A percentile compares a stretch with the other conserved stretches of the same genome.
Evolutionary conservation across 2,113 vertebrate genomes (phyloP).

Genomic region (Lepisosteus oculatus): DNA sequence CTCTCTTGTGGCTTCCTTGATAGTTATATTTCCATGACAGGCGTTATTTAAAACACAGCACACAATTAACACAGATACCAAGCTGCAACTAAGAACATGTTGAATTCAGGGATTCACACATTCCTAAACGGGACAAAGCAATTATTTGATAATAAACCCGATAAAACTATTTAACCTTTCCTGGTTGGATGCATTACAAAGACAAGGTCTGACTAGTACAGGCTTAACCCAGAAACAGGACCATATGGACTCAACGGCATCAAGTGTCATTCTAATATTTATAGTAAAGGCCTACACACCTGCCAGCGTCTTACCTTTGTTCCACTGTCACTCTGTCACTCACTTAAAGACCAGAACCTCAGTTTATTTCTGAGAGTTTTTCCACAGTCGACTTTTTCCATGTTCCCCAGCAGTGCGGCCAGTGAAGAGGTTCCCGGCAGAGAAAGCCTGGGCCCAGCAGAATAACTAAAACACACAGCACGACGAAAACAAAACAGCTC

Average conservation of each 20-base stretch:
- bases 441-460: not conserved
- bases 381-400: constrained; percentile 53
- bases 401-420: constrained; percentile 20
- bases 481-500: not conserved
- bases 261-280: constrained; percentile 49
- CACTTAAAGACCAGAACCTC: constrained; percentile 31
- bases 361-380: constrained; percentile 45
- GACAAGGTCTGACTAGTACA: constrained; percentile 17
- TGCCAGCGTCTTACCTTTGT: constrained; percentile 27
- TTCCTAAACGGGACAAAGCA: too few species aligned
- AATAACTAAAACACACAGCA: not conserved
- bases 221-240: not conserved
- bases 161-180: too few species aligned
- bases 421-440: not conserved
- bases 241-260: constrained; percentile 62
- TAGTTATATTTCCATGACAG: too few species aligned
- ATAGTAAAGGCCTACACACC: constrained; percentile 21
- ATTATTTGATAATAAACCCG: too few species aligned
- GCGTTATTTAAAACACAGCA: too few species aligned
- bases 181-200: not conserved
- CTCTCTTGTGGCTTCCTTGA: too few species aligned
- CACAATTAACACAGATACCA: too few species aligned
- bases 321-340: constrained; percentile 29
- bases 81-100: too few species aligned
- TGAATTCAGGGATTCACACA: too few species aligned